phyloP scores from a whole-genome alignment of 2,888 invertebrate genomes.

The Selenia dentaria region DNA sequence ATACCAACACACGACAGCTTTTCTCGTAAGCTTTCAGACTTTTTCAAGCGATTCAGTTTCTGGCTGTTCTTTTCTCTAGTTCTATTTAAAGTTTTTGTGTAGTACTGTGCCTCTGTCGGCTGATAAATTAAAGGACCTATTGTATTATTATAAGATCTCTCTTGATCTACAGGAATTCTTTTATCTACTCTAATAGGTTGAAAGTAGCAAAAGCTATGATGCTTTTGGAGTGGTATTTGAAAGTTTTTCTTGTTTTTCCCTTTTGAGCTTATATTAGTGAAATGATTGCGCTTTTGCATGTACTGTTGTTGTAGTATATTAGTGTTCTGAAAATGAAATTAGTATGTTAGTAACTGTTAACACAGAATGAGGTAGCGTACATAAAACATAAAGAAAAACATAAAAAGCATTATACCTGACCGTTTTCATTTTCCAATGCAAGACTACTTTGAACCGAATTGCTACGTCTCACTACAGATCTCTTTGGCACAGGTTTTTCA shows the following conservation, averaged over 20 bases:
- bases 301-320: constrained; percentile 84
- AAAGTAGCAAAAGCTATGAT: constrained; percentile 87
- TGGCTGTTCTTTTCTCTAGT: constrained; percentile 75
- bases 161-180: constrained; percentile 76
- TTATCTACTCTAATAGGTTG: constrained; percentile 87
- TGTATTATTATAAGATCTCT: constrained; percentile 72
- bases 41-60: constrained; percentile 75
- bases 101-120: constrained; percentile 69
- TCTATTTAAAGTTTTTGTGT: constrained; percentile 78
- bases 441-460: constrained; percentile 73
- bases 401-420: constrained; percentile 74
- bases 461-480: constrained; percentile 68
- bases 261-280: constrained; percentile 78
- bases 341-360: constrained; percentile 53
- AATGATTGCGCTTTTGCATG: constrained; percentile 83
- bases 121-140: constrained; percentile 78
- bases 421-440: constrained; percentile 59
- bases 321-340: constrained; percentile 85
- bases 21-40: constrained; percentile 78
- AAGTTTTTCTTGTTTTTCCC: constrained; percentile 86
- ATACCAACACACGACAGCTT: constrained; percentile 79
- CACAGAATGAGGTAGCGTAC: constrained; percentile 31
- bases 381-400: constrained; percentile 40
- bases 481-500: constrained; percentile 80
- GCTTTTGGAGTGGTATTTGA: constrained; percentile 87